These are phyloP conservation scores for Palythoa caribaeorum DNA, from an alignment of 92 coral and sea anemone species.

Conservation along the genomic window DNA sequence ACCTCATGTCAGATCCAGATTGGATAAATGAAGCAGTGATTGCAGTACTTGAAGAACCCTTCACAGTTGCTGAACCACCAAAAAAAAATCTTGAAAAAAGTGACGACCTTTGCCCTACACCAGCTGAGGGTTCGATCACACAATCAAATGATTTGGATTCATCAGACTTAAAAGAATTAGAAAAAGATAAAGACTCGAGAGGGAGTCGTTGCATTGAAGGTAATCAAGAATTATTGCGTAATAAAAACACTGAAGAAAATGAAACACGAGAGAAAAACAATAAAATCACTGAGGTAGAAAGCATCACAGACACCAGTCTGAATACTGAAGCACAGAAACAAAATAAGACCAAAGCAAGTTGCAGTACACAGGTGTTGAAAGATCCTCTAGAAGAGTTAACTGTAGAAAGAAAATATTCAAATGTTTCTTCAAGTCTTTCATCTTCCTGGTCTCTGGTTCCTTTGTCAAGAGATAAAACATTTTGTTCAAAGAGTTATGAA, in stretches of 20 bases:
- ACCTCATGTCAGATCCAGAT: conserved; percentile 79
- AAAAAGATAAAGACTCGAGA: background rate
- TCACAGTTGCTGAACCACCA: background rate
- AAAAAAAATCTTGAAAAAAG: background rate
- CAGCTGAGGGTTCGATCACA: background rate
- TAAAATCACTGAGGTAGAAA: background rate
- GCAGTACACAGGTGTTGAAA: background rate
- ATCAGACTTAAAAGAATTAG: background rate
- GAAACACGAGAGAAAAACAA: background rate
- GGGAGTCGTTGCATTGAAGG: background rate
- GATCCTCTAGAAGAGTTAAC: background rate
- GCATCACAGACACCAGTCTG: background rate
- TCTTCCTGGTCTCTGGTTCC: conserved; percentile 85
- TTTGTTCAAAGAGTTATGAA: conserved; percentile 74
- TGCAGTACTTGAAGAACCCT: conserved; percentile 57
- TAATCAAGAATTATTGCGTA: background rate
- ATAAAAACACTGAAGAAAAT: background rate
- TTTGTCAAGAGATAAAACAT: conserved; percentile 63
- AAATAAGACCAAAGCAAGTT: background rate
- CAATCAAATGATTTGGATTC: background rate
- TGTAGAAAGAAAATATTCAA: conserved; percentile 43
- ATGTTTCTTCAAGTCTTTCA: conserved; percentile 59
- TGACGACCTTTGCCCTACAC: background rate
- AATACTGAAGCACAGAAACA: background rate
- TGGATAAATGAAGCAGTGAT: conserved; percentile 85